Base-by-base conservation (phyloP, 2,888 invertebrate species). In the Morinoia aosen region DNA sequence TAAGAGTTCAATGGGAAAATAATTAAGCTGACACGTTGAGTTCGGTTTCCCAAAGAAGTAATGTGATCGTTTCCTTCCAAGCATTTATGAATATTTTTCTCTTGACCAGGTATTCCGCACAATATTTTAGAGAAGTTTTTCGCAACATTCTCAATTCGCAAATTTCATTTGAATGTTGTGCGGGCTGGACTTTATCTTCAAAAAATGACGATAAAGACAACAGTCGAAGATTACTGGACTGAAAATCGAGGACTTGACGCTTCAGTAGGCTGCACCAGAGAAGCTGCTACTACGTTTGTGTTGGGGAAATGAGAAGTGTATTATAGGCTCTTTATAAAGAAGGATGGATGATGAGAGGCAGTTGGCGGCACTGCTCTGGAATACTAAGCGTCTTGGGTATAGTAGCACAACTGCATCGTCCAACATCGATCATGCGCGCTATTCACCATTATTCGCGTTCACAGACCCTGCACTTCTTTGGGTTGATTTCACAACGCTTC, bases 321-420 rank as follows among this genome's bases (percentile, higher is more conserved):
- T 76, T 76, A 76, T 76, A 76, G 76, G 25, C 76, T 76, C 76
- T 76, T 76, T 76, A 76, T 25, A 25, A 76, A 76, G 76, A 76
- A 76, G 76, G 76, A 76, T 76, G 76, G 76, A 76, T 33, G 33
- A 33, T 76, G 76, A 76, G 76, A 33, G 33, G 76, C 76, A 76
- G 90, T 90, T 40, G 40, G 90, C 90, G 48, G 90, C 90, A 90
- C 93, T 25, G 93, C 57, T 57, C 57, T 93, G 93, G 93, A 93
- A 93, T 93, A 93, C 93, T 93, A 93, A 93, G 93, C 93, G 48
- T 25, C 57, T 76, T 76, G 33, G 25, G 76, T 90, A 48, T 40
- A 33, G 57, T 93, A 57, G 93, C 57, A 93, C 93, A 93, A 93
- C 25, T 93, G 57, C 93, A 93, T 93, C 57, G 57, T 57, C 48